Percentiles rank a stretch among this genome's conserved stretches.
Evolutionary conservation across 2,113 vertebrate species (phyloP).

Genomic region (Halcyon malimbica): DNA sequence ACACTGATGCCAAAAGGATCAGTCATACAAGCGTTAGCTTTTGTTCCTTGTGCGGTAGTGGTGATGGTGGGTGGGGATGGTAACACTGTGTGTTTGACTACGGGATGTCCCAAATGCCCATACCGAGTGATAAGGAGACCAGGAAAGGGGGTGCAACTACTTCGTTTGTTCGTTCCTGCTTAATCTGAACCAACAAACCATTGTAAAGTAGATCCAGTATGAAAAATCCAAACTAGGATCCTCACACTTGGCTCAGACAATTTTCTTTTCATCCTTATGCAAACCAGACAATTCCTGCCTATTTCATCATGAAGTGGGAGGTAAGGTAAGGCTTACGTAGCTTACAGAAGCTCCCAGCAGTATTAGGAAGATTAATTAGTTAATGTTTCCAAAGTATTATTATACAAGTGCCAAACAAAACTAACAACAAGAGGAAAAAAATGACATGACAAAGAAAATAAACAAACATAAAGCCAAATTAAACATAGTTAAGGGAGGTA

Average conservation of each 20-base stretch:
- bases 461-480: conserved; percentile 54
- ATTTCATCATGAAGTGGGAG: conserved; percentile 52
- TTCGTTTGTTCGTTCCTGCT: neutral
- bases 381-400: conserved; percentile 56
- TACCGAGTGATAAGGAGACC: neutral
- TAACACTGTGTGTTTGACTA: neutral
- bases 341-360: conserved; percentile 46
- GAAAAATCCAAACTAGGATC: neutral
- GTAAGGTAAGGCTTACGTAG: conserved; percentile 43
- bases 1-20: neutral
- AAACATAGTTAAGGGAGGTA: conserved; percentile 47
- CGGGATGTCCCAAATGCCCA: neutral
- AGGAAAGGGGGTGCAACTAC: neutral
- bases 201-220: neutral
- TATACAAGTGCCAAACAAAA: conserved; percentile 52
- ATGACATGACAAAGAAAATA: conserved; percentile 41
- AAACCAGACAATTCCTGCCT: conserved; percentile 53
- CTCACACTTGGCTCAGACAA: neutral
- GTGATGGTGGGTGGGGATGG: neutral
- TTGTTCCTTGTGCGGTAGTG: neutral
- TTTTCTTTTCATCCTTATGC: conserved; percentile 43
- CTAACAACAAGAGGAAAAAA: conserved; percentile 41
- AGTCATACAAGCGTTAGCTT: accelerated
- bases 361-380: conserved; percentile 59
- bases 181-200: neutral